Evolutionary conservation across 2,888 invertebrate genomes (phyloP).

Genomic region (Ophioninae sp.): DNA sequence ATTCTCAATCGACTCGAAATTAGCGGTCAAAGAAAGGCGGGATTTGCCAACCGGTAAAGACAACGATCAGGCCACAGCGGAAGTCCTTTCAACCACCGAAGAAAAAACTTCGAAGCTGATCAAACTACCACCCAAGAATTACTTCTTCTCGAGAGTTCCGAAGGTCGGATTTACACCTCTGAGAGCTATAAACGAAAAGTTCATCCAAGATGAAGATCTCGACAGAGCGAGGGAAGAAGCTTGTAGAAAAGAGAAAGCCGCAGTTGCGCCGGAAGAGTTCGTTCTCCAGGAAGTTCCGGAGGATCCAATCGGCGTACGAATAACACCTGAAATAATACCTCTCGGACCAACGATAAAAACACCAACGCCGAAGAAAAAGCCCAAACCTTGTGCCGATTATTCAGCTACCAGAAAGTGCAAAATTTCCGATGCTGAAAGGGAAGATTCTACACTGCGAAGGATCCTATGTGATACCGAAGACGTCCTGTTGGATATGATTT

Average conservation of each 20-base stretch:
- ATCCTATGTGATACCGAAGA: conserved; percentile 73
- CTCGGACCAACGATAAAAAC: conserved; percentile 76
- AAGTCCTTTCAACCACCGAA: conserved; percentile 31
- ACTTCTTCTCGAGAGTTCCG: conserved; percentile 73
- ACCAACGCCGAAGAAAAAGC: conserved; percentile 65
- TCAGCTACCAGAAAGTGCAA: conserved; percentile 67
- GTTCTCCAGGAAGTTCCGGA: conserved; percentile 62
- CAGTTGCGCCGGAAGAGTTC: conserved; percentile 24
- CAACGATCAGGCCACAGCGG: conserved; percentile 52
- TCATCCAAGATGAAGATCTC: conserved; percentile 66
- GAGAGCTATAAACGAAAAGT: conserved; percentile 76
- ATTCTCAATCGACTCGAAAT: conserved; percentile 77
- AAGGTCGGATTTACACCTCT: conserved; percentile 74
- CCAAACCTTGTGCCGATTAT: conserved; percentile 63
- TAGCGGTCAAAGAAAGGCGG: conserved; percentile 71
- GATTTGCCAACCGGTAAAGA: conserved; percentile 59
- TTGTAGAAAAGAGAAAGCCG: conserved; percentile 41
- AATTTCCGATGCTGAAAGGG: conserved; percentile 62
- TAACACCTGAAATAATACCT: conserved; percentile 72
- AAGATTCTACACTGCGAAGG: conserved; percentile 66
- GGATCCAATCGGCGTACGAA: conserved; percentile 63
- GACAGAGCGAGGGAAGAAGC: conserved; percentile 63
- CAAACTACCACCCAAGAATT: conserved; percentile 74
- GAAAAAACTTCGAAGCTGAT: conserved; percentile 71
- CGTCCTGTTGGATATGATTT: conserved; percentile 73